Base-by-base conservation (phyloP, 2,797 vertebrate genomes). In the Benthosema pterotum region DNA sequence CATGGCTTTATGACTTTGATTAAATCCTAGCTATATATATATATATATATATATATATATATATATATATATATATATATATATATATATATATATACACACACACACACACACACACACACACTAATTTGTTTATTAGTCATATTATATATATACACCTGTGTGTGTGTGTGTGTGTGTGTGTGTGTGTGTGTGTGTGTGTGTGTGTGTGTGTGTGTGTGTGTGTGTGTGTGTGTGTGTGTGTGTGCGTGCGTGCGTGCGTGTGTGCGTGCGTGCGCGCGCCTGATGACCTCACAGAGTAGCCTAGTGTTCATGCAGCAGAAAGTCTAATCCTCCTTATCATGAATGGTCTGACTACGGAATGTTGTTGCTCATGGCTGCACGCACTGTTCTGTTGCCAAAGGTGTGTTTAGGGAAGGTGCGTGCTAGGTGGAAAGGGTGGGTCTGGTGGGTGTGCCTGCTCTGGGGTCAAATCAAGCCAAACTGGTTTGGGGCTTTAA, bases 401-500 rank as follows among this genome's bases (percentile, higher is more conserved):
- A 78, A 58, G 47, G 55, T 57, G 65, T 90, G 89, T 89, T 89
- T 88, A 53, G 65, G 63, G 66, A 91, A 82, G 89, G 90, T 84
- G 89, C 32, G 11, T 89, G 90, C 69, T 77, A n/a, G n/a, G 17
- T 53, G 52, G 58, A 58, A n/a, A n/a, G 53, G 59, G 78, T 69
- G 47, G 77, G 83, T n/a, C n/a, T 79, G 82, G 5, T 5, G 22
- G 22, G 22, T 25, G 22, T 84, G 83, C 70, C 69, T 19, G 25
- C 19, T 71, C 69, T 19, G 25, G 76, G 65, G 28, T 18, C 48
- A 59, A 69, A 90, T 83, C 89, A 75, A 85, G 91, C 88, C 68
- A 70, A 87, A 92, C 91, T 86, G 78, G 92, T 93, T 93, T 68
- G 47, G 3, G 4, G 32, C 28, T 73, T n/a, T 60, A 64, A 64